Evolutionary conservation across 2,113 vertebrate genomes (phyloP), one percentile per base, ranked within the genome.

Genomic region (Callithrix jacchus): DNA sequence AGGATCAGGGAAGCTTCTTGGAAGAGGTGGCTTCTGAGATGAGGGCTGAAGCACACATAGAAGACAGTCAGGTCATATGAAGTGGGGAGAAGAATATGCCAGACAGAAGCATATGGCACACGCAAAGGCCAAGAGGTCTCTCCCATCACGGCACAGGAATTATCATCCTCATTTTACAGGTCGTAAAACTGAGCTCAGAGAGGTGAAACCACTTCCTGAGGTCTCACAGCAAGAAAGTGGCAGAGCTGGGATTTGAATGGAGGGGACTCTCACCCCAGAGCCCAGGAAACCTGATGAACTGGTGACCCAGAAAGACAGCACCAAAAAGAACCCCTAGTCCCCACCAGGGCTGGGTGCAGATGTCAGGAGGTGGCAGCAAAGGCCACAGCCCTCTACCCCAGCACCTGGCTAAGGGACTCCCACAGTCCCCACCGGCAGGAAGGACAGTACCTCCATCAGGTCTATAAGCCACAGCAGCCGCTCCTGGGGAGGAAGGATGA

Each of bases 391-490:
- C 79, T 49, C 42, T 0, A 77, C 87, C 80, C 80, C 93, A 14
- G 0, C 91, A 85, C 8, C 87, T 91, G 52, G 1, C 93, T 79
- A 73, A 79, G 93, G 91, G 96, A 98, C 97, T 1, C 86, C 98
- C 95, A 61, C 89, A 79, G 97, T 89, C 66, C 87, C 96, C 87
- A 97, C 97, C 84, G 0, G 45, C 84, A 61, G 91, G 89, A 77
- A 96, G 94, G 96, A 97, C 98, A 98, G 98, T 99, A 99, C 99
- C 99, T 99, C 99, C 99, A 99, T 99, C 98, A 99, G 99, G 99
- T 99, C 99, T 99, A 99, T 99, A 80, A 99, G 99, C 99, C 99
- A 99, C 95, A 99, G 98, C 97, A 99, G 99, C 82, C 99, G 99
- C 98, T 99, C 99, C 99, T 99, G 98, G 97, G 97, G 95, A 85